These are phyloP conservation scores for Anniella stebbinsi DNA, from an alignment of 2,797 vertebrate genomes.

Conservation along the genomic window DNA sequence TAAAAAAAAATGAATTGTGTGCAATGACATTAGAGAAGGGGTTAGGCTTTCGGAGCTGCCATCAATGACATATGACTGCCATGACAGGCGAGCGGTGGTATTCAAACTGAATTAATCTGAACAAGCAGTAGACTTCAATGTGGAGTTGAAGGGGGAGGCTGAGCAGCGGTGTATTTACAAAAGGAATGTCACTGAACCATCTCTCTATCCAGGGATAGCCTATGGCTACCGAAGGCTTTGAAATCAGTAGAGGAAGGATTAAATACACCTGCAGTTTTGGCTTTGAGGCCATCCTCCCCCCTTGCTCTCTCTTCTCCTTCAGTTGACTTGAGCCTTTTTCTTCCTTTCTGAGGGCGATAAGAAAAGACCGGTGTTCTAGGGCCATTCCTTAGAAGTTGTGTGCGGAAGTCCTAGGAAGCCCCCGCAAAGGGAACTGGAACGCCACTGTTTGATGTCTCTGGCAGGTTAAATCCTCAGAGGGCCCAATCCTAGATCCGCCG, in stretches of 20 bases:
- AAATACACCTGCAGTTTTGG: constrained; percentile 71
- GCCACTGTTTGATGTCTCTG: constrained; percentile 70
- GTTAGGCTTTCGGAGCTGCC: constrained; percentile 80
- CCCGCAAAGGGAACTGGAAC: constrained; percentile 54
- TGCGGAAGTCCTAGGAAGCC: constrained; percentile 51
- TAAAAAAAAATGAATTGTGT: constrained; percentile 75
- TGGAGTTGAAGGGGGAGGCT: constrained; percentile 76
- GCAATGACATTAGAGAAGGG: constrained; percentile 77
- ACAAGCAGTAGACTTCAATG: constrained; percentile 81
- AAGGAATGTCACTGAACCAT: constrained; percentile 81
- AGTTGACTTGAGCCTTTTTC: constrained; percentile 65
- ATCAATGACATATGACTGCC: constrained; percentile 79
- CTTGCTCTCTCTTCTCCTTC: constrained; percentile 70
- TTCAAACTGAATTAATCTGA: constrained; percentile 84
- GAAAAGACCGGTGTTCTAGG: constrained; percentile 63
- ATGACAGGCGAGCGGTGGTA: constrained; percentile 80
- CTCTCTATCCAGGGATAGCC: constrained; percentile 81
- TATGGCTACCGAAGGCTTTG: constrained; percentile 83
- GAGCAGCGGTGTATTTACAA: constrained; percentile 81
- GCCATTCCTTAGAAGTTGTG: constrained; percentile 63
- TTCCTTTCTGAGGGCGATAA: constrained; percentile 62
- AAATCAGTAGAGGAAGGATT: constrained; percentile 77
- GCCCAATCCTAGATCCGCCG: background rate
- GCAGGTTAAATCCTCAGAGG: constrained; percentile 62
- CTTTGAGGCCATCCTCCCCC: constrained; percentile 69